A percentile compares a stretch with the other conserved stretches of the same genome.
Conservation (phyloP, 2,797 vertebrate species). For the Clamator glandarius region DNA sequence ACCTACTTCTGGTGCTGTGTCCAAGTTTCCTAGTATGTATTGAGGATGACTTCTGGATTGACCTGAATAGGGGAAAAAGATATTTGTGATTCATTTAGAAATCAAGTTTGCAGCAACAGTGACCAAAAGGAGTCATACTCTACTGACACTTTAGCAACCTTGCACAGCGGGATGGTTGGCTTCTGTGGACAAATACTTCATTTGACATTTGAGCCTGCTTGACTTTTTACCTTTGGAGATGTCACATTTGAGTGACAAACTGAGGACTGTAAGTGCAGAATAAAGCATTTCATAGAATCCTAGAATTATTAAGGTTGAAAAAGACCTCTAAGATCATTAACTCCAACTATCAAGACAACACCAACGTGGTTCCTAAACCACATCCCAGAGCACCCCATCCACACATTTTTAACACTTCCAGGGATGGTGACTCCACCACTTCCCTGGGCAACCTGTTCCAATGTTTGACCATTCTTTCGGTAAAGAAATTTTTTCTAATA, state of each 20-base stretch:
- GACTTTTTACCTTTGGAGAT: not conserved
- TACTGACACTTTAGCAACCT: not conserved
- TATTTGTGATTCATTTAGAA: not conserved
- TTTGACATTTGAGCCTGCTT: not conserved
- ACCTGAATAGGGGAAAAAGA: not conserved
- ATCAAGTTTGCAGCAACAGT: not conserved
- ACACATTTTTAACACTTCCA: too few species aligned
- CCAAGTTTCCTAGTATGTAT: slow-evolving; percentile 13
- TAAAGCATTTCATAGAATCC: not conserved
- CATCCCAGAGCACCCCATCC: too few species aligned
- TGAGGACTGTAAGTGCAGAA: not conserved
- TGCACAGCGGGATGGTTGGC: not conserved
- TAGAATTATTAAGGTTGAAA: too few species aligned
- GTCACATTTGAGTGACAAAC: not conserved
- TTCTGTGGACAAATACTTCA: not conserved
- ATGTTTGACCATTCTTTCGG: too few species aligned
- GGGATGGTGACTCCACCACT: too few species aligned
- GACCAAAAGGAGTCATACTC: not conserved
- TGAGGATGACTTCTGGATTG: slow-evolving; percentile 21
- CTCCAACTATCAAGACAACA: too few species aligned
- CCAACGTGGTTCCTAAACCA: too few species aligned
- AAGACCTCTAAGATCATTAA: too few species aligned
- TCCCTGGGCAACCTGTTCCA: too few species aligned
- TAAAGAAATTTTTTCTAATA: too few species aligned
- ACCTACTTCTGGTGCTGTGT: slow-evolving; percentile 54